A percentile compares a stretch with the other conserved stretches of the same genome.
phyloP scores from a whole-genome alignment of 2,888 invertebrate genomes.

The Caenorhabditis uteleia region DNA sequence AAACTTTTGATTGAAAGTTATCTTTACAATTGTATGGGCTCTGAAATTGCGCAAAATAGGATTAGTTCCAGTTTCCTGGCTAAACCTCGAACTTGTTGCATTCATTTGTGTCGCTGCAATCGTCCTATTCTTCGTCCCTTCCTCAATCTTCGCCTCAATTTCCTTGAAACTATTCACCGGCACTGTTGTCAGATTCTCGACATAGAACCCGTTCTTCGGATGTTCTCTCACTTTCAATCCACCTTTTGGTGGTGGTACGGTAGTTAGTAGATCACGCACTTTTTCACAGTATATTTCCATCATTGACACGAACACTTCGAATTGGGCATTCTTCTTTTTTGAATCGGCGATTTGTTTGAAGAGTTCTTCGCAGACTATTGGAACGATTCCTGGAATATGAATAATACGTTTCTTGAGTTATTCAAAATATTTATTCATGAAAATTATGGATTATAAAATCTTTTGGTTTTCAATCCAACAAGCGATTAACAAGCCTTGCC shows the following conservation, averaged over 20 bases:
- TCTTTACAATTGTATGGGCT: conserved; percentile 75
- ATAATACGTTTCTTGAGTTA: too few relatives aligned
- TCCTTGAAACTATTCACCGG: conserved; percentile 69
- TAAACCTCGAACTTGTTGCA: conserved; percentile 73
- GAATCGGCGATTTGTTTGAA: conserved; percentile 73
- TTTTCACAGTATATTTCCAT: conserved; percentile 76
- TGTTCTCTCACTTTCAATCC: conserved; percentile 75
- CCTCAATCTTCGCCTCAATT: conserved; percentile 73
- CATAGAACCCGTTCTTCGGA: conserved; percentile 75
- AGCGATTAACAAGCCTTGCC: too few relatives aligned
- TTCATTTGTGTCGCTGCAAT: conserved; percentile 76
- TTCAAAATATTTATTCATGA: background rate
- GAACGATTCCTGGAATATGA: conserved; percentile 73
- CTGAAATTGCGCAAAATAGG: conserved; percentile 58
- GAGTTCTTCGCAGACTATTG: conserved; percentile 74
- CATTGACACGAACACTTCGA: conserved; percentile 74
- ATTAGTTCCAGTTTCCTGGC: conserved; percentile 20
- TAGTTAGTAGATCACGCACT: conserved; percentile 60
- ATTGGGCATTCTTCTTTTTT: conserved; percentile 69
- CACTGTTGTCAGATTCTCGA: conserved; percentile 72
- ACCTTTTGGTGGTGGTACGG: conserved; percentile 68
- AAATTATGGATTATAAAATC: too few relatives aligned
- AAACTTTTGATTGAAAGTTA: conserved; percentile 74
- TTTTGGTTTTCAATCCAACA: too few relatives aligned
- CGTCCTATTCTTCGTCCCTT: conserved; percentile 74